Evolutionary conservation across 2,888 invertebrate genomes (phyloP), one percentile per base, ranked within the genome.

Genomic region (Leucophenga montana): DNA sequence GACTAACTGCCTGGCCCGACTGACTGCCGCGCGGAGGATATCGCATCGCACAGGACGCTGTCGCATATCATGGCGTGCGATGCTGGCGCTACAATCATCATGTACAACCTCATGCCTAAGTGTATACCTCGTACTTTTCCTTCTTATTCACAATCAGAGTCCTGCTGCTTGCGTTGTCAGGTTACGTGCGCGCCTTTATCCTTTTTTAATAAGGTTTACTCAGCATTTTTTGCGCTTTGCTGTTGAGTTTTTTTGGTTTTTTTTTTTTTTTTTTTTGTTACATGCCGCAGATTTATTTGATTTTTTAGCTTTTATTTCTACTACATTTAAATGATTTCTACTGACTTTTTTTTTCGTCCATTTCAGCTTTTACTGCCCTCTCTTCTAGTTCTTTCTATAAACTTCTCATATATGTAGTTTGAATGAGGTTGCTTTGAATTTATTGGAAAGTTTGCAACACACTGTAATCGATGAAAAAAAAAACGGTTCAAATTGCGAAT

Each of bases 191-290:
- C 68, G 73, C 78, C 79, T 80, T 81, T 81, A 81, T 81, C 84
- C 81, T 85, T 81, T 83, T 81, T 81, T 81, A 81, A 81, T 81
- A 81, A 81, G 81, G 81, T 81, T 81, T 84, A 84, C 81, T 81
- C 81, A 83, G 81, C 81, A 84, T 73, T 82, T 81, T 78, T 46
- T 64, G 62, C 18, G 46, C 20, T 46, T 50, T 14, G 50, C 50
- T 13, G 18, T 50, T 48, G 48, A 13, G 3, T 48, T 48, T 48
- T 48, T 48, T 13, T 13, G 48, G 5, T 13, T 48, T 48, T 48
- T 48, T 48, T 48, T 48, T 50, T 48, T 48, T 20, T 20, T 13
- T n/a, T 62, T 44, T 14, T 46, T 50, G 1, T 50, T 6, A 6
- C 50, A 22, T n/a, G n/a, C 11, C 9, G 22, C 48, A 48, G 62